Conservation (phyloP, 2,113 vertebrate species). For the Colistium nudipinnis region DNA sequence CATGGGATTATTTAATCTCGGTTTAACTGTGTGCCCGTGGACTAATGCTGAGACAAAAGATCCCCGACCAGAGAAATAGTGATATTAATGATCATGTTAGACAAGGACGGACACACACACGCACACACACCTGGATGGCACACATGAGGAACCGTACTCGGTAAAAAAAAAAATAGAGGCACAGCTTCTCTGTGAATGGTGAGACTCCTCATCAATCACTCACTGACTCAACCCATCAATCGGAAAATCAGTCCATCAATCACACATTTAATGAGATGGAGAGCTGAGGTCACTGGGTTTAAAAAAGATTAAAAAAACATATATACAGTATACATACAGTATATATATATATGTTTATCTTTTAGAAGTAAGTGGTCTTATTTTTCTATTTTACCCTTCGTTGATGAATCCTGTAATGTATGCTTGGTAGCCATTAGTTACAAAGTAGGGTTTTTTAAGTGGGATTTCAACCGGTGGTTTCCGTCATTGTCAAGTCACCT, state of each 20-base stretch:
- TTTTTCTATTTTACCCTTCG: background rate
- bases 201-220: constrained; percentile 37
- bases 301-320: no score
- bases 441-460: background rate
- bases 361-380: background rate
- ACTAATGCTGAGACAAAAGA: background rate
- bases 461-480: no score
- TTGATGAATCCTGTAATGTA: background rate
- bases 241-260: constrained; percentile 17
- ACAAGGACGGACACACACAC: constrained; percentile 4
- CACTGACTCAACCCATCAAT: background rate
- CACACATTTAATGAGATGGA: constrained; percentile 14
- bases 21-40: background rate
- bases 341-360: background rate
- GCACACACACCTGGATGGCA: background rate
- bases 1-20: no score
- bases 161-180: no score
- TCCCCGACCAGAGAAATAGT: background rate
- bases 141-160: no score
- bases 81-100: background rate
- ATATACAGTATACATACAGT: no score
- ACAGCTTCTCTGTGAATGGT: constrained; percentile 14
- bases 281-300: constrained; percentile 19
- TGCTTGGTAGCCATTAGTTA: background rate
- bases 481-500: no score